Conservation (phyloP, 64 coral and sea anemone genomes). For the Porites australiensis region DNA sequence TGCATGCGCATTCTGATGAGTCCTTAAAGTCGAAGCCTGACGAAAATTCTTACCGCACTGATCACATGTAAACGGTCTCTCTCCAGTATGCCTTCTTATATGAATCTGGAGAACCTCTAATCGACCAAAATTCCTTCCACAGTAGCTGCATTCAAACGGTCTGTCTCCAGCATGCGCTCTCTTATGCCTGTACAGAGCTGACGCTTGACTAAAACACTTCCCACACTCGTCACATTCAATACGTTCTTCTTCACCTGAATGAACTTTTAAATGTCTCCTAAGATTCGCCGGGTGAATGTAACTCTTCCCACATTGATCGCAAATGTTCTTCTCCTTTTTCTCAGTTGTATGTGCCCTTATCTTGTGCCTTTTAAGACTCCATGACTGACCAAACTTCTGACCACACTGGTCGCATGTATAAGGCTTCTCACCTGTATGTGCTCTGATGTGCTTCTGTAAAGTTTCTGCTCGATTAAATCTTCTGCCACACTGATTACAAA, state of each 20-base stretch:
- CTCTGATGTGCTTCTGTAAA: slow-evolving; percentile 26
- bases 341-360: background rate
- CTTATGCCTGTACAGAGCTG: slow-evolving; percentile 9
- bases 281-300: too few species aligned
- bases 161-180: slow-evolving; percentile 12
- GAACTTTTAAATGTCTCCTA: too few species aligned
- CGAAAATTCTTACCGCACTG: too few species aligned
- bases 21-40: too few species aligned
- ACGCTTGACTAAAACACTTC: slow-evolving; percentile 19
- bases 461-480: background rate
- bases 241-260: too few species aligned
- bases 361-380: background rate
- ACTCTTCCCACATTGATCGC: too few species aligned
- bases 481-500: slow-evolving; percentile 16
- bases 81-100: slow-evolving; percentile 11
- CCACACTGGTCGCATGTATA: slow-evolving; percentile 24
- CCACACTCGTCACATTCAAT: background rate
- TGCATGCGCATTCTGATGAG: too few species aligned
- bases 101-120: background rate
- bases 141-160: background rate
- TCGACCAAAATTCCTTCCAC: slow-evolving; percentile 5
- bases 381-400: background rate
- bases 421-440: slow-evolving; percentile 8
- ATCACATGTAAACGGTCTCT: too few species aligned
- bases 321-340: background rate